Base-by-base conservation (phyloP, 2,113 vertebrate genomes). In the Melospiza melodia region DNA sequence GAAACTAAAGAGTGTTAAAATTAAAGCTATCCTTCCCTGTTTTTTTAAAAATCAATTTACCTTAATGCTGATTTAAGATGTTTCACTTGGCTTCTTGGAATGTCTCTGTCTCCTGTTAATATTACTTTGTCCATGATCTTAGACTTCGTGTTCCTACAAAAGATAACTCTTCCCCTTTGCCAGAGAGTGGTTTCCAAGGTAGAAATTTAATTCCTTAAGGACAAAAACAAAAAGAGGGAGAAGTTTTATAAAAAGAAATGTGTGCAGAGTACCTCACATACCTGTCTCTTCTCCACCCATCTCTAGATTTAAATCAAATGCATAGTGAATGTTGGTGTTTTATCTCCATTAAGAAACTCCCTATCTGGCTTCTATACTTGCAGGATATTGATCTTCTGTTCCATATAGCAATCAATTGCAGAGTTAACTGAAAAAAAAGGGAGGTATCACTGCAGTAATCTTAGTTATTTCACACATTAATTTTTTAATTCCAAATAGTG, bases 21-120 rank as follows among this genome's bases (percentile, higher is more conserved):
- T 51, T 51, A 51, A 27, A 51, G 18, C 83, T 77, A n/a, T 46
- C 12, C 35, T 11, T 37, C 27, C n/a, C 37, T 33, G 2, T 15
- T 16, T 59, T 83, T 63, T 35, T 28, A 4, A 41, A 41, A 41
- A 84, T 74, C 5, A 4, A 62, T 94, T 96, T 90, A 78, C 73
- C 49, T 81, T 85, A 76, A 79, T 74, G 33, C 62, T 76, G 69
- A 58, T 87, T 91, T 89, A 72, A 92, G 73, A 75, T 49, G n/a
- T 89, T 92, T 93, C 82, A 75, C 62, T 89, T 92, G 83, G 73
- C 73, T 87, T 81, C 66, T 72, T 89, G 43, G 61, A 92, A 77
- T 67, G 46, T 55, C 61, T 89, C 23, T 74, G 61, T 87, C 76
- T 97, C 68, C 61, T 65, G 33, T 81, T 84, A 81, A 48, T 52